phyloP scores from a whole-genome alignment of 92 coral and sea anemone species.

The Paragorgia papillata region DNA sequence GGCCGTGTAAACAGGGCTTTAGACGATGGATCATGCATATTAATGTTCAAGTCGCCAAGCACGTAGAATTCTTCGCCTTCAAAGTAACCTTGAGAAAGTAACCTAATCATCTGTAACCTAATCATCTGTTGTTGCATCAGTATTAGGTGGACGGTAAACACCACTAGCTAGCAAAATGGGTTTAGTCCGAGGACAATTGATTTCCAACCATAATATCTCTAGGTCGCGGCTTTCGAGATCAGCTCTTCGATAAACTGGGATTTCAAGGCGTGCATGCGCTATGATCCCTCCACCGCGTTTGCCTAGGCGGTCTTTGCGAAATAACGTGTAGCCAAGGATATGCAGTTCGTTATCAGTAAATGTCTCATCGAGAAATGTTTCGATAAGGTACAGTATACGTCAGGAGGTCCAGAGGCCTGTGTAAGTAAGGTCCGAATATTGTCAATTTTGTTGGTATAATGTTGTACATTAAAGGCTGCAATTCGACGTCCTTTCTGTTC shows the following conservation, averaged over 20 bases:
- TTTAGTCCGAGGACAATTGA: constrained; percentile 25
- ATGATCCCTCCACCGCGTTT: constrained; percentile 45
- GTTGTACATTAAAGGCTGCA: constrained; percentile 39
- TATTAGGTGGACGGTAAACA: constrained; percentile 42
- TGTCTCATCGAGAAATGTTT: constrained; percentile 24
- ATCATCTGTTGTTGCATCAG: constrained; percentile 22
- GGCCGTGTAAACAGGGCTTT: too few relatives aligned
- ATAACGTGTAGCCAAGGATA: constrained; percentile 33
- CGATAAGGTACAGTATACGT: constrained; percentile 21
- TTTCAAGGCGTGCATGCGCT: constrained; percentile 25
- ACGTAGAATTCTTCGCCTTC: constrained; percentile 40
- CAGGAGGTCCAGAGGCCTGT: constrained; percentile 19
- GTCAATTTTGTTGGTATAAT: constrained; percentile 30
- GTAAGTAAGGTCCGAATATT: constrained; percentile 19
- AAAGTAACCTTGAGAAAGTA: constrained; percentile 44
- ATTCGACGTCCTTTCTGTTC: constrained; percentile 20
- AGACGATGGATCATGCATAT: constrained; percentile 36
- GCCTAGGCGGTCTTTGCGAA: constrained; percentile 38
- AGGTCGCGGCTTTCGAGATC: constrained; percentile 26
- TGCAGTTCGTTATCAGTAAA: constrained; percentile 28
- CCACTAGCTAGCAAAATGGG: constrained; percentile 43
- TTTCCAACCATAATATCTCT: constrained; percentile 43
- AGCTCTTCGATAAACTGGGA: constrained; percentile 25
- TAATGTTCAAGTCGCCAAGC: constrained; percentile 43
- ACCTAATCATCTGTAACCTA: constrained; percentile 25